A percentile compares a stretch with the other conserved stretches of the same genome.
phyloP scores from a whole-genome alignment of 2,888 invertebrate genomes.

The Amorpha juglandis region DNA sequence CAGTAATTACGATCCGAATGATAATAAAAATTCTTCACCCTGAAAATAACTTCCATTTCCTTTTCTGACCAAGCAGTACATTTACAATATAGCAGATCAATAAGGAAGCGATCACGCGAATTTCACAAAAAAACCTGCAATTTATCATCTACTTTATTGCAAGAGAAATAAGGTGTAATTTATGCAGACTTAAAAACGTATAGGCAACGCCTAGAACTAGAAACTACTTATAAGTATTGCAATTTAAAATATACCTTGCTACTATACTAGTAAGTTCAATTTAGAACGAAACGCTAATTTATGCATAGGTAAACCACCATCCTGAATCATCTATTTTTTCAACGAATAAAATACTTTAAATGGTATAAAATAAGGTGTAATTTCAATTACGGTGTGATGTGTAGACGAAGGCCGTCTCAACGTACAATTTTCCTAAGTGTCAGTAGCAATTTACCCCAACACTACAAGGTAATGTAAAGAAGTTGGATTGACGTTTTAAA shows the following conservation, averaged over 20 bases:
- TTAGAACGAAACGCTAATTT: slow-evolving; percentile 4
- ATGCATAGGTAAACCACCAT: slow-evolving; percentile 14
- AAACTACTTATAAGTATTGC: not conserved
- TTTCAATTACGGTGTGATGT: not conserved
- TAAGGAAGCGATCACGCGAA: slow-evolving; percentile 19
- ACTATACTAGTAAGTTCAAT: not conserved
- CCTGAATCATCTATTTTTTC: slow-evolving; percentile 3
- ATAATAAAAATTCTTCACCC: not conserved
- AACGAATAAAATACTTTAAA: not conserved
- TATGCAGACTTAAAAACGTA: slow-evolving; percentile 7
- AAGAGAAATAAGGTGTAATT: not conserved
- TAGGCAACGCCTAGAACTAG: slow-evolving; percentile 14
- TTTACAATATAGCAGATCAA: slow-evolving; percentile 20
- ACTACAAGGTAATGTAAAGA: slow-evolving; percentile 40
- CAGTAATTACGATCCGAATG: not conserved
- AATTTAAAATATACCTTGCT: not conserved
- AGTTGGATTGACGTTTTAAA: slow-evolving; percentile 41
- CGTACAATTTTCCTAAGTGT: slow-evolving; percentile 51
- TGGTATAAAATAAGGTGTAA: not conserved
- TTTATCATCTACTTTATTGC: slow-evolving; percentile 17
- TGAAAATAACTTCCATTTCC: not conserved
- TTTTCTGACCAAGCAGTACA: slow-evolving; percentile 2
- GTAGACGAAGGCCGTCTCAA: slow-evolving; percentile 11
- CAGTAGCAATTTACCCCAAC: slow-evolving; percentile 47
- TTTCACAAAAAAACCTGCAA: not conserved